Conservation (phyloP, 1,140 invertebrate genomes). For the Metaphire vulgaris region DNA sequence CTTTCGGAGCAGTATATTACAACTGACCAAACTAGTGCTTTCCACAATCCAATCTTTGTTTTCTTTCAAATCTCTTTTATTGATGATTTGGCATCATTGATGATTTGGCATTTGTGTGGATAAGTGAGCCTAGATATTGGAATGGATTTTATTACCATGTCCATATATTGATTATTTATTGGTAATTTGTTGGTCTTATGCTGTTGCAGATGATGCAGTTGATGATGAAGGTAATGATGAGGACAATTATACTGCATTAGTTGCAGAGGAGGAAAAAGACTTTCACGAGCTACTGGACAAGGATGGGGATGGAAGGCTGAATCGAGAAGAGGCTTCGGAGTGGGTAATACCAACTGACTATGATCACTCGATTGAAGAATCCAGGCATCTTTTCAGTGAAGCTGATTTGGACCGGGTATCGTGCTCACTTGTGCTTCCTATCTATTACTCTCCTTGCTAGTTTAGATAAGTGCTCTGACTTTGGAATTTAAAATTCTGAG, state of each 20-base stretch:
- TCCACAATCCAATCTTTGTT: no score
- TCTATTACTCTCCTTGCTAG: no score
- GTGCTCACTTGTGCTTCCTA: background rate
- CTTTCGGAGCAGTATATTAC: no score
- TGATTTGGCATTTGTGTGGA: slow-evolving; percentile 4
- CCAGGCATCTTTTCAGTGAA: slow-evolving; percentile 6
- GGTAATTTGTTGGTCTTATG: background rate
- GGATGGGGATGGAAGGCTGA: slow-evolving; percentile 3
- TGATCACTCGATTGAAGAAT: background rate
- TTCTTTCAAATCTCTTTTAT: background rate
- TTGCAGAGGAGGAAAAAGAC: background rate
- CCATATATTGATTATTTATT: background rate
- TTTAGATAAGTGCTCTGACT: no score
- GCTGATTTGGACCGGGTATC: slow-evolving; percentile 9
- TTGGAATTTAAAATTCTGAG: no score
- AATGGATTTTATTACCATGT: background rate
- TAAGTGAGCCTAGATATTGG: background rate
- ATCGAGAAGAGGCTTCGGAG: background rate
- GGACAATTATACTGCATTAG: background rate
- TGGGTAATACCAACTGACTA: background rate
- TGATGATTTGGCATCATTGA: slow-evolving; percentile 15
- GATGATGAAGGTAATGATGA: slow-evolving; percentile 13
- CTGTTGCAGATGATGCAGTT: background rate
- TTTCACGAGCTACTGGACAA: background rate
- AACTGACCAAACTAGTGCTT: no score